Evolutionary conservation across 2,888 invertebrate genomes (phyloP).

Genomic region (Pseudococcus longispinus): DNA sequence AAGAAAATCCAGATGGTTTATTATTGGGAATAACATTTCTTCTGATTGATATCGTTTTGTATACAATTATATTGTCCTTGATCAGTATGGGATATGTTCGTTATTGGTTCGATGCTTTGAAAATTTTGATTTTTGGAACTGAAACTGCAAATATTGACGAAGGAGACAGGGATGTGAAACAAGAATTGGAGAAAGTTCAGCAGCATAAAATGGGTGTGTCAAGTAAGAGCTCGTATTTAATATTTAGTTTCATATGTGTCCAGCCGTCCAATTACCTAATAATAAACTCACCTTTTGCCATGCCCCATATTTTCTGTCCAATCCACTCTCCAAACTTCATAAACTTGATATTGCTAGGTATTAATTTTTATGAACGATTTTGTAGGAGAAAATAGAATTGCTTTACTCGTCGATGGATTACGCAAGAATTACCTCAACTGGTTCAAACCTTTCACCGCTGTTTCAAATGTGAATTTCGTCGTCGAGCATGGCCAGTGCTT

Average conservation of each 20-base stretch:
- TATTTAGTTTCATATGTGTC: too few relatives aligned
- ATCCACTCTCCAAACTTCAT: not conserved
- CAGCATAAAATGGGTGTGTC: not conserved
- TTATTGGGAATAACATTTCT: constrained; percentile 59
- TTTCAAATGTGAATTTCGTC: constrained; percentile 73
- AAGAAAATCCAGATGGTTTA: constrained; percentile 58
- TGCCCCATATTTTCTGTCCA: too few relatives aligned
- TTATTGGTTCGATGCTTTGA: not conserved
- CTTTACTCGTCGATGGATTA: not conserved
- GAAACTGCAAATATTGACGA: not conserved
- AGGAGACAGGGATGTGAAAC: not conserved
- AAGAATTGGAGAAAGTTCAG: not conserved
- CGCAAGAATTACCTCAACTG: not conserved
- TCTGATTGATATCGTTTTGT: constrained; percentile 59
- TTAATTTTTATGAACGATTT: too few relatives aligned
- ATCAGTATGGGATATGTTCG: constrained; percentile 57
- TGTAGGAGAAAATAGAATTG: not conserved
- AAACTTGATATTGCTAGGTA: not conserved
- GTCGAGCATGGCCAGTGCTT: constrained; percentile 67
- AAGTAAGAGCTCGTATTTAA: not conserved
- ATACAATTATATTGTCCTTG: constrained; percentile 59
- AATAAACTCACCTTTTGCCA: too few relatives aligned
- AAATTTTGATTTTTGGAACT: not conserved
- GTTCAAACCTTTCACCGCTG: constrained; percentile 65
- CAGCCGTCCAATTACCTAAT: too few relatives aligned